phyloP scores from a whole-genome alignment of 2,888 invertebrate genomes.

The Lumbricus terrestris region DNA sequence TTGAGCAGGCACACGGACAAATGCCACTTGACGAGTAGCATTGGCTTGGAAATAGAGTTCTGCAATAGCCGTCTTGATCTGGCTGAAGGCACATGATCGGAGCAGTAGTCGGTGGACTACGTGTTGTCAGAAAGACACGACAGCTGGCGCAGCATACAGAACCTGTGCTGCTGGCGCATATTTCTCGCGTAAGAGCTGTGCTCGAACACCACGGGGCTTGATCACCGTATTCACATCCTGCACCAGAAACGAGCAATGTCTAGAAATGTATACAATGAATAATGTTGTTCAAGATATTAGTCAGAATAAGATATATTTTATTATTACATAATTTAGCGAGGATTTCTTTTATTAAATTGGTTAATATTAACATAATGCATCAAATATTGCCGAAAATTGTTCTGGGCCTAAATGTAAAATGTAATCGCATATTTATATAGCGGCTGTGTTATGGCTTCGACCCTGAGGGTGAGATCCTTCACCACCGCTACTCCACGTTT shows the following conservation, averaged over 20 bases:
- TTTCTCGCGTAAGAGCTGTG: not conserved
- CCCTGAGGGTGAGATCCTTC: too few species aligned
- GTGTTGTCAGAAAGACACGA: not conserved
- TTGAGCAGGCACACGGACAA: not conserved
- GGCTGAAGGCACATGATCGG: not conserved
- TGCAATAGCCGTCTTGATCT: not conserved
- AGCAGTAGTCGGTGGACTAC: not conserved
- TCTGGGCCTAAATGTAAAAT: too few species aligned
- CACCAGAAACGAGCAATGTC: too few species aligned
- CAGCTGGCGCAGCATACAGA: not conserved
- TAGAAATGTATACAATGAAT: not conserved
- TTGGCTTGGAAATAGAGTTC: not conserved
- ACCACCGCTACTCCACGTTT: too few species aligned
- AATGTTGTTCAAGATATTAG: not conserved
- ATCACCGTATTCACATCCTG: not conserved
- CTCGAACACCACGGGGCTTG: not conserved
- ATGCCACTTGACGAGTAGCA: slow-evolving; percentile 3
- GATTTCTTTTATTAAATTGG: not conserved
- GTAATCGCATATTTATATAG: too few species aligned
- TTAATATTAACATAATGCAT: not conserved
- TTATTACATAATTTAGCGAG: not conserved
- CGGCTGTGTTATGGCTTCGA: too few species aligned
- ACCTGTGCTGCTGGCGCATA: not conserved
- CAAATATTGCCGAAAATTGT: too few species aligned
- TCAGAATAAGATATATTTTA: too few species aligned